Percentiles rank a stretch among this genome's conserved stretches.
Conservation (phyloP, 53 echinoderm and acorn worm genomes). For the Glandiceps talaboti region DNA sequence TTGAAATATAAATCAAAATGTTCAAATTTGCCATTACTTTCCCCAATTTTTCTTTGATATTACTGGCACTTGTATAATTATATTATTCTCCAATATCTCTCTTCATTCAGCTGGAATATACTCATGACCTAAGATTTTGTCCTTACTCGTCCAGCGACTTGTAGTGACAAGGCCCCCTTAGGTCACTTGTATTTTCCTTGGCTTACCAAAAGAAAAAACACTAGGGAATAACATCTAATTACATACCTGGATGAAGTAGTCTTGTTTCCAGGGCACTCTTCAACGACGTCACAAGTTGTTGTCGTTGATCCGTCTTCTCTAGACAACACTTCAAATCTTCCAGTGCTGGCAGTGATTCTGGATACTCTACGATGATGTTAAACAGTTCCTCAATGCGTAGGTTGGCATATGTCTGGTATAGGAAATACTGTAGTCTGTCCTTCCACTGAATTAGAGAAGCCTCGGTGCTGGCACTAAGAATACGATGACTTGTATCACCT, state of each 20-base stretch:
- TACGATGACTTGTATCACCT: constrained; percentile 35
- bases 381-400: constrained; percentile 85
- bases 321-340: constrained; percentile 87
- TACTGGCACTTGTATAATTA: no score
- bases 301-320: constrained; percentile 77
- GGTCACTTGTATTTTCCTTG: no score
- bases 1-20: no score
- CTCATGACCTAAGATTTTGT: no score
- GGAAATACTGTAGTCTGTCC: constrained; percentile 78
- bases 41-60: no score
- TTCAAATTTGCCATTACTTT: no score
- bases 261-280: constrained; percentile 73
- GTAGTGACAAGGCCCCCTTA: no score
- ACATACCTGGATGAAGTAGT: constrained; percentile 77
- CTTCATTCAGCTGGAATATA: no score
- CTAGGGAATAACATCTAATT: no score
- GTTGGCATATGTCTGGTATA: constrained; percentile 88
- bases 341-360: constrained; percentile 74
- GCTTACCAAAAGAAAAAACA: no score
- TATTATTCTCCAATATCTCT: no score
- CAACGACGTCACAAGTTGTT: constrained; percentile 70
- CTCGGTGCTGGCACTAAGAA: constrained; percentile 27
- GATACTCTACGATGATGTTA: constrained; percentile 96
- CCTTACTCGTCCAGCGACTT: no score
- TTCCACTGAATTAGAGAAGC: constrained; percentile 65